These are phyloP conservation scores for Didymodactylos carnosus DNA, from an alignment of 2,888 invertebrate species.

Conservation along the genomic window DNA sequence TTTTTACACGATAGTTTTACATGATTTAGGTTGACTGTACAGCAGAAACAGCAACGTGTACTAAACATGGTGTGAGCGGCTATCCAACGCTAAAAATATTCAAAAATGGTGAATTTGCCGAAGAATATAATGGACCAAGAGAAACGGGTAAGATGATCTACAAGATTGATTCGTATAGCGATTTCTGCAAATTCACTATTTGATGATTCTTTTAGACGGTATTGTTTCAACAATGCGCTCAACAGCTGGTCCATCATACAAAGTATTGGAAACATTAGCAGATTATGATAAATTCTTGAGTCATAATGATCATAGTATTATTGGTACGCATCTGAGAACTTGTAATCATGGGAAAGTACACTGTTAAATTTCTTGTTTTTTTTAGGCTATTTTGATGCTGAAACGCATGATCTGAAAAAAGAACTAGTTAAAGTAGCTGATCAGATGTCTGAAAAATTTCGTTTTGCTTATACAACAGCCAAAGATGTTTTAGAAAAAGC, in stretches of 20 bases:
- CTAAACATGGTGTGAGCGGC: slow-evolving; percentile 68
- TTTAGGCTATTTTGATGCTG: slow-evolving; percentile 37
- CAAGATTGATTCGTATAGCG: too few species aligned
- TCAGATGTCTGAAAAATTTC: slow-evolving; percentile 64
- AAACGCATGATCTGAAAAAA: slow-evolving; percentile 44
- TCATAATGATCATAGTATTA: slow-evolving; percentile 55
- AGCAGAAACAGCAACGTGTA: slow-evolving; percentile 57
- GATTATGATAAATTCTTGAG: slow-evolving; percentile 53
- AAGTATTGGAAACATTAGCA: slow-evolving; percentile 50
- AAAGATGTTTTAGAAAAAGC: slow-evolving; percentile 48
- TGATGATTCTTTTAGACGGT: slow-evolving; percentile 39
- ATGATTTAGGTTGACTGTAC: slow-evolving; percentile 57
- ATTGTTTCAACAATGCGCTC: slow-evolving; percentile 46
- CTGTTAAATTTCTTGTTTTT: slow-evolving; percentile 5
- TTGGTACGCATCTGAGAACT: slow-evolving; percentile 42
- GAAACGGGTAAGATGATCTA: slow-evolving; percentile 47
- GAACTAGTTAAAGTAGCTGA: slow-evolving; percentile 72
- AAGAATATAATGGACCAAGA: slow-evolving; percentile 83
- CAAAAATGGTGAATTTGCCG: slow-evolving; percentile 61
- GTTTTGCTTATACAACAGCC: slow-evolving; percentile 61
- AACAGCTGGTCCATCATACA: slow-evolving; percentile 87
- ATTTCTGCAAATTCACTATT: too few species aligned
- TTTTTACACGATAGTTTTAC: too few species aligned
- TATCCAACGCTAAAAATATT: slow-evolving; percentile 95
- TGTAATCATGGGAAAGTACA: slow-evolving; percentile 25